Conservation (phyloP, 2,888 invertebrate genomes). For the Drosophila multiciliata region DNA sequence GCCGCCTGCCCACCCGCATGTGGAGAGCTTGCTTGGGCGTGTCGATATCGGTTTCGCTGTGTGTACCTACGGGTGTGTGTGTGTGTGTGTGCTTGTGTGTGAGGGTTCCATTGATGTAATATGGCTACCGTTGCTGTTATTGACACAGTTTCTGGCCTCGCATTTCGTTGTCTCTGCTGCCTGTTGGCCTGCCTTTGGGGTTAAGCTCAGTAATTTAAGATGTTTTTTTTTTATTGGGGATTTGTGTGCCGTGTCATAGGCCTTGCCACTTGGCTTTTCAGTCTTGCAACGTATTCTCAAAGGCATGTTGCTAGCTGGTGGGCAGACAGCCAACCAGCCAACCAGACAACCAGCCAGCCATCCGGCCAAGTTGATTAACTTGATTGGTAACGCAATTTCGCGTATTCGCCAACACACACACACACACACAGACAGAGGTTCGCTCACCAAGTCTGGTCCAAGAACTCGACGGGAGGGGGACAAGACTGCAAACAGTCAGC, state of each 20-base stretch:
- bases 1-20: conserved; percentile 59
- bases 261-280: conserved; percentile 45
- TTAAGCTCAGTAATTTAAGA: conserved; percentile 50
- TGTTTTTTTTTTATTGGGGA: conserved; percentile 15
- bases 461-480: conserved; percentile 50
- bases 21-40: conserved; percentile 40
- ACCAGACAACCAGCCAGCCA: conserved; percentile 45
- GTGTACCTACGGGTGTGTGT: neutral
- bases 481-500: conserved; percentile 45
- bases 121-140: conserved; percentile 65
- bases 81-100: conserved; percentile 26
- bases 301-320: conserved; percentile 69
- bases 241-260: conserved; percentile 63
- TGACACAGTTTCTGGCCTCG: conserved; percentile 76
- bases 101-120: conserved; percentile 61
- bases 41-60: conserved; percentile 17
- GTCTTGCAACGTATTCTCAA: conserved; percentile 56
- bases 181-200: conserved; percentile 22
- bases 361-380: conserved; percentile 79
- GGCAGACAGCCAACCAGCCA: conserved; percentile 59
- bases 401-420: conserved; percentile 72
- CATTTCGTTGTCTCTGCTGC: conserved; percentile 26
- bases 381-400: conserved; percentile 79
- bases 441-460: conserved; percentile 25
- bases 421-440: conserved; percentile 17